Evolutionary conservation across 2,113 vertebrate species (phyloP).

Genomic region (Silurus glanis): DNA sequence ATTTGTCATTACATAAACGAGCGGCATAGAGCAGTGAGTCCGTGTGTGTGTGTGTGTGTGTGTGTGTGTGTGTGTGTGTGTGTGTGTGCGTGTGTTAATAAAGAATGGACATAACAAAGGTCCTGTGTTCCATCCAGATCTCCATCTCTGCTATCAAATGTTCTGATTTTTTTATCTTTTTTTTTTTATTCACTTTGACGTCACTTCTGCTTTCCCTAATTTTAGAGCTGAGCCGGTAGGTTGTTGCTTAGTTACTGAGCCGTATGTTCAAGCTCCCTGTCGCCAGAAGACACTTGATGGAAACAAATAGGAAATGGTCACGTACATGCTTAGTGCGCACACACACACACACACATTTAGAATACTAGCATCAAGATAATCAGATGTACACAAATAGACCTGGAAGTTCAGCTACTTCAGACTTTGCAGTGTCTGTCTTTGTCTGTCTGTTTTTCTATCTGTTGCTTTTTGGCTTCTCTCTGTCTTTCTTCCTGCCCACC

Average conservation of each 20-base stretch:
- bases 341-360: constrained; percentile 25
- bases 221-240: constrained; percentile 54
- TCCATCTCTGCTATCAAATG: constrained; percentile 31
- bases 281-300: constrained; percentile 49
- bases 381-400: constrained; percentile 10
- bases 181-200: constrained; percentile 49
- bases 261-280: constrained; percentile 53
- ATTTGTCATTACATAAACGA: background rate
- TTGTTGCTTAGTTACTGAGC: constrained; percentile 61
- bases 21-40: background rate
- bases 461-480: background rate
- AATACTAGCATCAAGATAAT: constrained; percentile 2
- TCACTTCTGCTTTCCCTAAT: constrained; percentile 56
- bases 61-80: constrained; percentile 6
- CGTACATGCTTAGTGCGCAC: constrained; percentile 10
- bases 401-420: constrained; percentile 21
- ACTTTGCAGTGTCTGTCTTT: background rate
- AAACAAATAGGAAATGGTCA: constrained; percentile 44
- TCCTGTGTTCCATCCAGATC: constrained; percentile 7
- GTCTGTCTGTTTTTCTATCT: background rate
- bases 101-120: background rate
- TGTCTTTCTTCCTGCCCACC: background rate
- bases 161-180: constrained; percentile 51
- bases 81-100: background rate
- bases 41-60: background rate